These are phyloP conservation scores for Choloepus hoffmanni DNA, from an alignment of 2,113 vertebrate species.

Conservation along the genomic window DNA sequence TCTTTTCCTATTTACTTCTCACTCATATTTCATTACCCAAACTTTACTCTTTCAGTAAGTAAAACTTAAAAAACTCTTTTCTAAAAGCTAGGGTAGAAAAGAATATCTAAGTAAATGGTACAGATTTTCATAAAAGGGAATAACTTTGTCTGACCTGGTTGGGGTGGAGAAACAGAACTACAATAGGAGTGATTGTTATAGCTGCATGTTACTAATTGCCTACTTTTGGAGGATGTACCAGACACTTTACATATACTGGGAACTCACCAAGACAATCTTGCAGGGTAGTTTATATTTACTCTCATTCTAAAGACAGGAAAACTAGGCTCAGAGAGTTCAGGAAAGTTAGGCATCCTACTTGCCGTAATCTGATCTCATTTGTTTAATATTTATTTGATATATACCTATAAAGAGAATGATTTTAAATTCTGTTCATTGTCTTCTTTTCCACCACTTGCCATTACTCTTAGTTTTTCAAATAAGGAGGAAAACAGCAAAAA, in stretches of 20 bases:
- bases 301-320: constrained; percentile 25
- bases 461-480: not conserved
- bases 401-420: not conserved
- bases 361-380: not conserved
- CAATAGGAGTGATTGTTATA: not conserved
- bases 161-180: not conserved
- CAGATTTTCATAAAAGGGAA: not conserved
- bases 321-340: not conserved
- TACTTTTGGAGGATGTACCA: not conserved
- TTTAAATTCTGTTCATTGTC: not conserved
- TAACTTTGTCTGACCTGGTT: not conserved
- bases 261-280: not conserved
- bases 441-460: not conserved
- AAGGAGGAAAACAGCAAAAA: not conserved
- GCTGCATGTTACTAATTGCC: not conserved
- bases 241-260: not conserved
- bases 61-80: not conserved
- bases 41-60: not conserved
- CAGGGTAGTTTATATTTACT: not conserved
- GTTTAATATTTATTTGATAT: constrained; percentile 14
- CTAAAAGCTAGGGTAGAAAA: not conserved
- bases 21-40: not conserved
- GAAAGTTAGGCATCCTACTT: not conserved
- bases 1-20: not conserved
- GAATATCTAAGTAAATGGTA: not conserved